phyloP scores from a whole-genome alignment of 2,113 vertebrate species.

The Nibea coibor region DNA sequence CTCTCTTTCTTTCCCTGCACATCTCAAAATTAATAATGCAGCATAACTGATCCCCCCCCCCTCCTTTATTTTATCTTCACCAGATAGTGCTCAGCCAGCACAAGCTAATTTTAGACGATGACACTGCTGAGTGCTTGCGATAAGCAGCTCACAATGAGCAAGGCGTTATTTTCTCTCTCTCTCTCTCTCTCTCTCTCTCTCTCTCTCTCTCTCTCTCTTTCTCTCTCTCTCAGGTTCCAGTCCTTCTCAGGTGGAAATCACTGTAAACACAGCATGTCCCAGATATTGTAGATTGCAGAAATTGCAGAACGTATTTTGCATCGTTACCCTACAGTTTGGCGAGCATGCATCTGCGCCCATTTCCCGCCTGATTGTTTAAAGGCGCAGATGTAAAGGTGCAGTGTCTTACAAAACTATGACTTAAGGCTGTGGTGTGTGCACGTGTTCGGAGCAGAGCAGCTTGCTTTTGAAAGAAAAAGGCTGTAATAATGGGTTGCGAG shows the following conservation, averaged over 20 bases:
- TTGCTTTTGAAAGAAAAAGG: conserved; percentile 5
- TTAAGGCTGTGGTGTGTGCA: not conserved
- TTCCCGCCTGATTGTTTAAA: not conserved
- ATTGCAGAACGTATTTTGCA: conserved; percentile 57
- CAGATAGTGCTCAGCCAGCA: conserved; percentile 79
- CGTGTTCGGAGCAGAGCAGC: conserved; percentile 3
- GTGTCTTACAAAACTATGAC: not conserved
- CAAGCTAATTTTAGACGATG: conserved; percentile 82
- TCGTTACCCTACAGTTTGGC: conserved; percentile 40
- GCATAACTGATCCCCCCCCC: conserved; percentile 65
- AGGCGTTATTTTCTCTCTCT: conserved; percentile 71
- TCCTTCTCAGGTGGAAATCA: conserved; percentile 72
- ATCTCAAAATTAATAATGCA: conserved; percentile 77
- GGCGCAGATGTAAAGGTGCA: not conserved
- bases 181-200: conserved; percentile 59
- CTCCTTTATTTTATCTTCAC: conserved; percentile 72
- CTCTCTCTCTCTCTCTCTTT: conserved; percentile 64
- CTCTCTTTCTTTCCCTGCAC: conserved; percentile 42
- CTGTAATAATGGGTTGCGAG: not conserved
- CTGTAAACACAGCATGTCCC: conserved; percentile 64
- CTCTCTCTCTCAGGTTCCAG: conserved; percentile 61
- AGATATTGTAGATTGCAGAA: conserved; percentile 66
- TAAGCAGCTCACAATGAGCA: conserved; percentile 75
- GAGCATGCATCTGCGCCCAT: conserved; percentile 16
- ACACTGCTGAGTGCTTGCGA: conserved; percentile 76